Percentiles rank a stretch among this genome's conserved stretches.
Evolutionary conservation across 1,140 invertebrate genomes (phyloP).

Genomic region (Apis cerana): DNA sequence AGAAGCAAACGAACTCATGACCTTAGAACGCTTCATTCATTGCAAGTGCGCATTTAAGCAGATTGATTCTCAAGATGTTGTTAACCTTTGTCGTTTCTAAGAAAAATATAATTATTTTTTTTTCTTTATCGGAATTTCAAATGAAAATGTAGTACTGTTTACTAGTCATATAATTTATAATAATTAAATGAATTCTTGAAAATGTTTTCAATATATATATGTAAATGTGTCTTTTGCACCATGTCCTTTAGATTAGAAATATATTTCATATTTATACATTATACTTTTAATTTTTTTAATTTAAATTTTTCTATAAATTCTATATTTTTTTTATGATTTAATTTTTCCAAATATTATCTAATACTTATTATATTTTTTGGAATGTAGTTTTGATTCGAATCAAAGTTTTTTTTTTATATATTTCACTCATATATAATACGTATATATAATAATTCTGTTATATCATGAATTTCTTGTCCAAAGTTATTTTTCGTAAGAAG

Average conservation of each 20-base stretch:
- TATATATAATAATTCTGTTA: not conserved
- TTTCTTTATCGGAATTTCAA: not conserved
- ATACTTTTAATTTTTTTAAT: no score
- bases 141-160: not conserved
- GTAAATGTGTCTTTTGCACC: no score
- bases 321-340: no score
- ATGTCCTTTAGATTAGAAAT: no score
- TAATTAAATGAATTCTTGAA: no score
- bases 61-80: not conserved
- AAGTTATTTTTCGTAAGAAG: not conserved
- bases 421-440: not conserved
- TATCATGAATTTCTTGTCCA: not conserved
- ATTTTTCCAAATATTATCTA: no score
- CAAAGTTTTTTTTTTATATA: not conserved
- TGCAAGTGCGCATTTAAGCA: conserved; percentile 21
- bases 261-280: no score
- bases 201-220: no score
- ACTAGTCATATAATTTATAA: no score
- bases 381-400: no score
- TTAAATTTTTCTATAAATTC: no score
- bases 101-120: conserved; percentile 2
- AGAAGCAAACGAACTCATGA: conserved; percentile 37
- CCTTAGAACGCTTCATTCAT: conserved; percentile 23
- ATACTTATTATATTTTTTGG: no score
- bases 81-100: conserved; percentile 1